A percentile compares a stretch with the other conserved stretches of the same genome.
phyloP scores from a whole-genome alignment of 1,140 invertebrate genomes.

The Portunus trituberculatus region DNA sequence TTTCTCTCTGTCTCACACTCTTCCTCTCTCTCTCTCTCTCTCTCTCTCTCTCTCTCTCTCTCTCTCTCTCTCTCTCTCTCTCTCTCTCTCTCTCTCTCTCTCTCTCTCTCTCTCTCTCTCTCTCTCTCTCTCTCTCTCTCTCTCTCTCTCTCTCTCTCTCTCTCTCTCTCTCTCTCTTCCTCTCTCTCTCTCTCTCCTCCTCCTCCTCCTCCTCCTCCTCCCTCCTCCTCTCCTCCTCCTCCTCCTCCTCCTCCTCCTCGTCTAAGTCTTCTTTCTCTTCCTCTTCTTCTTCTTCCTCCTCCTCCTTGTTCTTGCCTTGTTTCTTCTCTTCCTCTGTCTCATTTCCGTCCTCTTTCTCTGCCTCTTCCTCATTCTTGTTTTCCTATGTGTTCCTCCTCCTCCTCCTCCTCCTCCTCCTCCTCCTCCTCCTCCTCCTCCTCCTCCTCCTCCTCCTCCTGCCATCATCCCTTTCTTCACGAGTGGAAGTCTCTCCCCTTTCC shows the following conservation, averaged over 20 bases:
- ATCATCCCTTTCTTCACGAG: background rate
- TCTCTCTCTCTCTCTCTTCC: background rate
- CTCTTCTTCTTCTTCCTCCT: background rate
- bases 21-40: background rate
- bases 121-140: background rate
- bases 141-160: background rate
- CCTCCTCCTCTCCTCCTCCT: too few relatives aligned
- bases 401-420: background rate
- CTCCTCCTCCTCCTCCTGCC: conserved; percentile 5
- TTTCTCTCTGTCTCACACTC: conserved; percentile 16
- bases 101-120: background rate
- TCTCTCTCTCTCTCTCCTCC: background rate
- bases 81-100: background rate
- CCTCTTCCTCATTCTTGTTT: background rate
- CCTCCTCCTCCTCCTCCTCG: background rate
- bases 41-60: background rate
- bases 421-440: conserved; percentile 17
- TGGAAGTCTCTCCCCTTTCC: background rate
- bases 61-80: background rate
- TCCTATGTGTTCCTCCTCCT: too few relatives aligned
- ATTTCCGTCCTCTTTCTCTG: background rate
- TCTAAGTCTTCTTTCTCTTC: background rate
- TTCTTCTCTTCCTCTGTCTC: too few relatives aligned
- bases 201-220: background rate
- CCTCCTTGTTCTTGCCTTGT: background rate